These are phyloP conservation scores for Pseudomyrmex pallidus DNA, from an alignment of 1,140 invertebrate species.

Conservation along the genomic window DNA sequence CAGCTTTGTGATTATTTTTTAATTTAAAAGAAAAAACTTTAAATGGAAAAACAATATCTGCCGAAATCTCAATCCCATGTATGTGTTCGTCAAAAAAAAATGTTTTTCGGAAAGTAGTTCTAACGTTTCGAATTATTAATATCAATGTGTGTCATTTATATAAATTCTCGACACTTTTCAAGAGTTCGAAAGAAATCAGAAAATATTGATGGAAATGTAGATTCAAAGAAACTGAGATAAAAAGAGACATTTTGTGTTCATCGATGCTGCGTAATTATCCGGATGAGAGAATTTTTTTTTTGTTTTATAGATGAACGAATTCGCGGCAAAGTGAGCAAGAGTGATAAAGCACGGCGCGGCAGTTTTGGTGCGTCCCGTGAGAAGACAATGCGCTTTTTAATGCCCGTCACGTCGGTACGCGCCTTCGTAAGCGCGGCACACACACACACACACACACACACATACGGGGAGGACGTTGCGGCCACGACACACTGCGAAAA, in stretches of 20 bases:
- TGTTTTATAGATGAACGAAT: too few species aligned
- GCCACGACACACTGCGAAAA: slow-evolving; percentile 75
- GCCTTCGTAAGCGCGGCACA: slow-evolving; percentile 57
- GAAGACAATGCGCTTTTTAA: slow-evolving; percentile 70
- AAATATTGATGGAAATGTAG: too few species aligned
- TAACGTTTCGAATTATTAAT: too few species aligned
- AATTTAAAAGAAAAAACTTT: background rate
- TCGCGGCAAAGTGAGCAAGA: background rate
- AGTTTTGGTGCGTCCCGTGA: slow-evolving; percentile 58
- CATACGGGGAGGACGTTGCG: background rate
- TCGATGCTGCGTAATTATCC: too few species aligned
- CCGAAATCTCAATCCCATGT: background rate
- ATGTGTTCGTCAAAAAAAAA: too few species aligned
- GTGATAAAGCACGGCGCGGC: slow-evolving; percentile 64
- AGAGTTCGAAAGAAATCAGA: too few species aligned
- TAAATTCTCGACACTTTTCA: too few species aligned
- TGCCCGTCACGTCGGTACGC: slow-evolving; percentile 56
- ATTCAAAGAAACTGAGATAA: too few species aligned
- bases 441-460: slow-evolving; percentile 49
- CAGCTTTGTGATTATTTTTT: background rate
- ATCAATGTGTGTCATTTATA: too few species aligned
- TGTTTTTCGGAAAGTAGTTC: too few species aligned
- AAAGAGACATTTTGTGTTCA: too few species aligned
- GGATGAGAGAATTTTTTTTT: too few species aligned
- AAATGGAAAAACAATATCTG: background rate